Evolutionary conservation across 1,140 invertebrate species (phyloP), one percentile per base, ranked within the genome.

Genomic region (Heliothis subflexa): DNA sequence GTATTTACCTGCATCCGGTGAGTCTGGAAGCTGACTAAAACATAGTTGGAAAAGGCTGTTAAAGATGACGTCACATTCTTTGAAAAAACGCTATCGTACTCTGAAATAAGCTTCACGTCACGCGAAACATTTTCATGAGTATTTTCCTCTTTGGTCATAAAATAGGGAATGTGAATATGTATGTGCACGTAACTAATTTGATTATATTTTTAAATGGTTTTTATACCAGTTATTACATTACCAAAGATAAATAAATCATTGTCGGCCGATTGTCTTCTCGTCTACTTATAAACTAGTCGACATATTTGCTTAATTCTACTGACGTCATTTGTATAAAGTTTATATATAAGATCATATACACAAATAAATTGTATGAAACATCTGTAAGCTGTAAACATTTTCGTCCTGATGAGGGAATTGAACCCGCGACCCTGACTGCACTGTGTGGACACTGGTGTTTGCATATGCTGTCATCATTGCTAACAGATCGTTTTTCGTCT

Each of bases 321-420:
- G 66, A 70, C 66, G 47, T 50, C 28, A 16, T 7, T 70, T 12
- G 4, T 40, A 47, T 70, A 47, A 70, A 47, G 66, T 70, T n/a
- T 13, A 14, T n/a, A 52, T 18, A 28, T 70, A 40, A 40, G 33
- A 40, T 40, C 16, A 50, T 50, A 10, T 28, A 70, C 12, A 52
- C 47, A 70, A 52, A 70, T 50, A 70, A 52, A 62, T 62, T 45
- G 13, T 28, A 45, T 62, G 14, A 28, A 62, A 70, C 66, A 70
- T 70, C 18, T 70, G 66, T 70, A 50, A 28, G 13, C 47, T 11
- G 28, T 70, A 70, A 70, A 70, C 21, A 70, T 70, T 70, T 70
- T 70, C 21, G 47, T 70, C 47, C 47, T 70, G 50, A 13, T 18
- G 66, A 52, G 47, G 66, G 66, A 70, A 70, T 70, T 70, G 66